phyloP scores from a whole-genome alignment of 2,797 vertebrate genomes.

The Chelonia mydas region DNA sequence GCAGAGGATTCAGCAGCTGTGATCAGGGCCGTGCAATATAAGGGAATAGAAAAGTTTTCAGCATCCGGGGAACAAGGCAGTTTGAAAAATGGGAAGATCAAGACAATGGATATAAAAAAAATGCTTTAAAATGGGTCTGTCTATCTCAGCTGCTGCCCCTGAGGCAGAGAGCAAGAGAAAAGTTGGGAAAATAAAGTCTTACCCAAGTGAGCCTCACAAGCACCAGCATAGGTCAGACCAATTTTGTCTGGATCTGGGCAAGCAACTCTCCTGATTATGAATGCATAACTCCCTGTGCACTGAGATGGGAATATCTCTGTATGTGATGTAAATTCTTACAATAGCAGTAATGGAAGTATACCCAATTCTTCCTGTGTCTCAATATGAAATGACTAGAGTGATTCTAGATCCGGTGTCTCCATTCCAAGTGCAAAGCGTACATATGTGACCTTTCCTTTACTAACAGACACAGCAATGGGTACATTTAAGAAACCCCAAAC shows the following conservation, averaged over 20 bases:
- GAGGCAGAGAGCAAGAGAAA: not conserved
- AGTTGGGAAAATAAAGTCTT: not conserved
- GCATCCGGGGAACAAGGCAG: not conserved
- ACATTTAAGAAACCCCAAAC: not conserved
- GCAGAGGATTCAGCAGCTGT: not conserved
- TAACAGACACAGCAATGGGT: not conserved
- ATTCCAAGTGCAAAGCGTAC: not conserved
- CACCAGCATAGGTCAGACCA: not conserved
- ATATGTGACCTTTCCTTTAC: not conserved
- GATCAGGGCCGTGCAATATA: not conserved
- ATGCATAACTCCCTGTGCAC: not conserved
- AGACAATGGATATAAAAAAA: not conserved
- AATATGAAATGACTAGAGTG: not conserved
- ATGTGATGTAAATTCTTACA: conserved; percentile 5
- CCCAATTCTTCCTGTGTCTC: conserved; percentile 11
- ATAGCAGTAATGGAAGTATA: not conserved
- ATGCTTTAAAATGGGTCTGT: not conserved
- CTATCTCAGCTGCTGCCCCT: not conserved
- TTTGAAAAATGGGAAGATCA: not conserved
- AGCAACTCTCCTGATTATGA: not conserved
- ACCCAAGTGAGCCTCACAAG: not conserved
- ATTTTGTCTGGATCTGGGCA: not conserved
- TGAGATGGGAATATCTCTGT: not conserved
- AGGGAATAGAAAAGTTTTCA: not conserved
- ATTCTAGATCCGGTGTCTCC: not conserved